Conservation (phyloP, 2,797 vertebrate species). For the Rhinogobio ventralis region DNA sequence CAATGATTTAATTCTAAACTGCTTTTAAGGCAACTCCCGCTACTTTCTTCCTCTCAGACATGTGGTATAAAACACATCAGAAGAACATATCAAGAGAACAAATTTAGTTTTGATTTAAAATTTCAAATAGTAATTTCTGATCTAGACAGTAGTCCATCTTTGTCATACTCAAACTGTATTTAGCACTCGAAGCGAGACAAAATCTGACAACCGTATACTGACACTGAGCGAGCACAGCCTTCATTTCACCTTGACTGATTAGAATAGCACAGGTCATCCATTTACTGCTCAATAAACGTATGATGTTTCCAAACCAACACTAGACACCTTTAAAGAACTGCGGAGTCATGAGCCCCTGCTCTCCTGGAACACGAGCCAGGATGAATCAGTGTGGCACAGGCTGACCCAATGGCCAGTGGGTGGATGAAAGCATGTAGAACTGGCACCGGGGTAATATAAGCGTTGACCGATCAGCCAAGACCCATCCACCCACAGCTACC, state of each 20-base stretch:
- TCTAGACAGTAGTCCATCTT: background rate
- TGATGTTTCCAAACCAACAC: constrained; percentile 42
- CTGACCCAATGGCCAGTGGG: constrained; percentile 47
- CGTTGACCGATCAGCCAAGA: constrained; percentile 37
- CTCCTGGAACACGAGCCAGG: constrained; percentile 27
- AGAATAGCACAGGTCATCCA: constrained; percentile 12
- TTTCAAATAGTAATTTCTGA: background rate
- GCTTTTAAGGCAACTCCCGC: background rate
- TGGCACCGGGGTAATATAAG: constrained; percentile 30
- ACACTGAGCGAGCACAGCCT: background rate
- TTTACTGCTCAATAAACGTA: constrained; percentile 13
- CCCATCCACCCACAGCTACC: constrained; percentile 29
- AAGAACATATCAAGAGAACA: background rate
- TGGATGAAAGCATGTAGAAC: constrained; percentile 35
- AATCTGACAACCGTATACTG: background rate
- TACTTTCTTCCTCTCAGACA: background rate
- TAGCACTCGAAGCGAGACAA: background rate
- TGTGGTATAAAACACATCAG: background rate
- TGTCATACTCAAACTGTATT: background rate
- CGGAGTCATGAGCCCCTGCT: constrained; percentile 40
- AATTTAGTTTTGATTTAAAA: background rate
- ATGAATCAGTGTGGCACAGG: constrained; percentile 28
- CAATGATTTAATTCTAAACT: background rate
- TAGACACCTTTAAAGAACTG: constrained; percentile 36
- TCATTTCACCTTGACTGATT: constrained; percentile 20